These are phyloP conservation scores for Pandemis heparana DNA, from an alignment of 2,888 invertebrate species.

Conservation along the genomic window DNA sequence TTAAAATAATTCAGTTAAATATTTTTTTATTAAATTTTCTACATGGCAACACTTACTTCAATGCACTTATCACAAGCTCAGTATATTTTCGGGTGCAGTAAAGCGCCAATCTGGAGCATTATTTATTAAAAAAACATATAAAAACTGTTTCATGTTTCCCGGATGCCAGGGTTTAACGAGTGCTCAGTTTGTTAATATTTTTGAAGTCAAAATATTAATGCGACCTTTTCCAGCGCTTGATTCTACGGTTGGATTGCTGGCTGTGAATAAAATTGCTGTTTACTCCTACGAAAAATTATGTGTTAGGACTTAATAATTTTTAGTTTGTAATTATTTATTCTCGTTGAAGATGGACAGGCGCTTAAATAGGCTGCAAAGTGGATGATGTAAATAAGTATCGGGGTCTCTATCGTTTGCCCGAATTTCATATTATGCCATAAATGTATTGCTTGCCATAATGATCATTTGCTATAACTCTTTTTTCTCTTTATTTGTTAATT, in stretches of 20 bases:
- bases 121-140: constrained; percentile 14
- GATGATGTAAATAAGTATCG: background rate
- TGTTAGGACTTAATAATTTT: background rate
- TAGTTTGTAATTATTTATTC: background rate
- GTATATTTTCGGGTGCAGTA: background rate
- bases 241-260: constrained; percentile 21
- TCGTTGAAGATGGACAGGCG: background rate
- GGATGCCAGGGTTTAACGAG: constrained; percentile 13
- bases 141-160: constrained; percentile 11
- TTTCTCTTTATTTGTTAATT: no score
- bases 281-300: constrained; percentile 15
- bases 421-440: no score
- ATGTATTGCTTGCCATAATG: no score
- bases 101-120: background rate
- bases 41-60: no score
- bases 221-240: constrained; percentile 27
- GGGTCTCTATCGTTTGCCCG: no score
- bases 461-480: no score
- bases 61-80: background rate
- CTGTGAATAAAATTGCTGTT: constrained; percentile 17
- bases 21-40: no score
- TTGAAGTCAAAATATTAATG: constrained; percentile 24
- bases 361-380: background rate
- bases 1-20: no score
- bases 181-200: constrained; percentile 28